Evolutionary conservation across 2,113 vertebrate species (phyloP).

Genomic region (Nipponia nippon): DNA sequence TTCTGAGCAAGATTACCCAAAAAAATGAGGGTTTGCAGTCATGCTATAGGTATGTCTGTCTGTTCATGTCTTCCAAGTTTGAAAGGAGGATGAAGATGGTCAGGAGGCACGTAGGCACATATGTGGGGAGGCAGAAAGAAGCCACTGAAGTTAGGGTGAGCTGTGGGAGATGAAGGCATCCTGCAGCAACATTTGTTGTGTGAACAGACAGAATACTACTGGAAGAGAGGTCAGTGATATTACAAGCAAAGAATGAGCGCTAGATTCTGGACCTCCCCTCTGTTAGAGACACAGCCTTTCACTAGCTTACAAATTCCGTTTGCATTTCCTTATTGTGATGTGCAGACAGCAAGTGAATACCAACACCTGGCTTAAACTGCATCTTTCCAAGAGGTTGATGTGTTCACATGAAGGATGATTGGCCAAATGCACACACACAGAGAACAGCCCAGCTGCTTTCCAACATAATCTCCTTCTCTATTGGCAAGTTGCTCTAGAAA

Average conservation of each 20-base stretch:
- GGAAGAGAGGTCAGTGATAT: neutral
- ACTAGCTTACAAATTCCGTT: neutral
- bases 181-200: neutral
- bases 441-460: conserved; percentile 7
- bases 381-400: neutral
- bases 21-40: neutral
- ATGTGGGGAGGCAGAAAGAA: neutral
- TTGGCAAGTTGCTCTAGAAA: neutral
- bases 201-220: neutral
- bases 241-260: neutral
- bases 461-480: neutral
- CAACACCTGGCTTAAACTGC: neutral
- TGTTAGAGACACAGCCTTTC: neutral
- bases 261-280: neutral
- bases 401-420: neutral
- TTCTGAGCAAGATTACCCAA: neutral
- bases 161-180: neutral
- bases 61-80: neutral
- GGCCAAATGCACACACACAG: neutral
- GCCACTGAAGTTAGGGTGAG: neutral
- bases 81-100: neutral
- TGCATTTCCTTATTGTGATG: neutral
- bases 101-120: neutral
- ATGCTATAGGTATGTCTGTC: neutral
- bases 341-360: neutral